Conservation (phyloP, 2,797 vertebrate species). For the Rhinella marina region DNA sequence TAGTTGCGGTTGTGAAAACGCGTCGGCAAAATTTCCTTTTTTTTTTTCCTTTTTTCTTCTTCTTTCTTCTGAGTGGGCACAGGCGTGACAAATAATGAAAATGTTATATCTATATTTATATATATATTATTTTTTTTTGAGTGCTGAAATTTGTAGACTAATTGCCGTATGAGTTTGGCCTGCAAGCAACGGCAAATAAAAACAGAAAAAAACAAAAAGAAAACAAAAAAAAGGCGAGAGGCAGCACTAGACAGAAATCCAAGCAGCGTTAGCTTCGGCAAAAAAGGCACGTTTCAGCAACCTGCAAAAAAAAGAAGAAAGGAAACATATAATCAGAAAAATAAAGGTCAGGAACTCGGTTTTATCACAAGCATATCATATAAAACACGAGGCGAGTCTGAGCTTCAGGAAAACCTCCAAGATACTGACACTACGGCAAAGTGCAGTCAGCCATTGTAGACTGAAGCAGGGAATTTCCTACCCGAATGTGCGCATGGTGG, state of each 20-base stretch:
- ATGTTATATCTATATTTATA: neutral
- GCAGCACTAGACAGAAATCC: slow-evolving; percentile 77
- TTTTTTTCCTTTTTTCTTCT: slow-evolving; percentile 30
- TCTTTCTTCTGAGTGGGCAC: slow-evolving; percentile 59
- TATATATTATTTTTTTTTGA: slow-evolving; percentile 66
- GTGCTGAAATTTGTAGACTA: slow-evolving; percentile 61
- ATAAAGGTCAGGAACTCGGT: slow-evolving; percentile 57
- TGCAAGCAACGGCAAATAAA: slow-evolving; percentile 69
- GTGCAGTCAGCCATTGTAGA: slow-evolving; percentile 71
- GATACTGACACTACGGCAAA: slow-evolving; percentile 64
- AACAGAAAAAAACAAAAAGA: slow-evolving; percentile 26
- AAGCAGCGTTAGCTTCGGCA: slow-evolving; percentile 78
- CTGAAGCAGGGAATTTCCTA: slow-evolving; percentile 74
- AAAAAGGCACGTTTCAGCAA: slow-evolving; percentile 81
- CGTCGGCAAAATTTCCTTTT: slow-evolving; percentile 71
- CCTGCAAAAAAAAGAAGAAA: slow-evolving; percentile 76
- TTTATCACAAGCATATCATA: slow-evolving; percentile 45
- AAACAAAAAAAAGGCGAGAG: slow-evolving; percentile 64
- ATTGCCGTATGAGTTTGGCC: slow-evolving; percentile 68
- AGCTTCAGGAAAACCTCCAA: slow-evolving; percentile 67
- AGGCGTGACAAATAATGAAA: slow-evolving; percentile 53
- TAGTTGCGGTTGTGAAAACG: slow-evolving; percentile 75
- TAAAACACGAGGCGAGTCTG: slow-evolving; percentile 33
- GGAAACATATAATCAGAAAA: slow-evolving; percentile 69
- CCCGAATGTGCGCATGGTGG: slow-evolving; percentile 75